phyloP scores from a whole-genome alignment of 1,140 invertebrate species.

The Temnothorax curvispinosus region DNA sequence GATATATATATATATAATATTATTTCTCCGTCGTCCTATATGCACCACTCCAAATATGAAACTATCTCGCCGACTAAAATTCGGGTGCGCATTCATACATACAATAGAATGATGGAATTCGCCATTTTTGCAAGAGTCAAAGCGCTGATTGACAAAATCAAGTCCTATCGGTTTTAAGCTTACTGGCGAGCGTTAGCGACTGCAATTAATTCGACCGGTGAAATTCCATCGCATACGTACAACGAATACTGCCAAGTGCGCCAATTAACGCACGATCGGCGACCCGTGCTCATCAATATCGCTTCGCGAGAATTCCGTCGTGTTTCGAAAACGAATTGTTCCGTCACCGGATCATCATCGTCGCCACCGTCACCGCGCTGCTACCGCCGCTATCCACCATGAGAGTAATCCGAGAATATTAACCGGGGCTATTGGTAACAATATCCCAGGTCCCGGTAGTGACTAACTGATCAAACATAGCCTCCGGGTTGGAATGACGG shows the following conservation, averaged over 20 bases:
- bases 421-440: constrained; percentile 74
- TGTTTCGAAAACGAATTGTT: constrained; percentile 32
- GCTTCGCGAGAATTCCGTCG: constrained; percentile 41
- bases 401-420: constrained; percentile 74
- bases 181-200: not conserved
- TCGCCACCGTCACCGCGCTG: not conserved
- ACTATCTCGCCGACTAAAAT: constrained; percentile 21
- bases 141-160: constrained; percentile 28
- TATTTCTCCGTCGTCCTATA: constrained; percentile 28
- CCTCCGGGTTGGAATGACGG: constrained; percentile 58
- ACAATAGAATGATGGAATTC: constrained; percentile 7
- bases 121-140: constrained; percentile 15
- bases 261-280: constrained; percentile 21
- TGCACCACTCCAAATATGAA: not conserved
- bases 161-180: constrained; percentile 15
- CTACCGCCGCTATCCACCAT: not conserved
- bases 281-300: constrained; percentile 38
- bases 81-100: not conserved
- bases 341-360: not conserved
- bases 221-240: constrained; percentile 26
- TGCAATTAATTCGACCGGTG: constrained; percentile 47
- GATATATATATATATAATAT: constrained; percentile 31
- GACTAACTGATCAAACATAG: constrained; percentile 80
- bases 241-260: constrained; percentile 33
- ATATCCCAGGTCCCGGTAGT: constrained; percentile 71